A percentile compares a stretch with the other conserved stretches of the same genome.
These are phyloP conservation scores for Macrophya alboannulata DNA, from an alignment of 2,888 invertebrate genomes.

Conservation along the genomic window DNA sequence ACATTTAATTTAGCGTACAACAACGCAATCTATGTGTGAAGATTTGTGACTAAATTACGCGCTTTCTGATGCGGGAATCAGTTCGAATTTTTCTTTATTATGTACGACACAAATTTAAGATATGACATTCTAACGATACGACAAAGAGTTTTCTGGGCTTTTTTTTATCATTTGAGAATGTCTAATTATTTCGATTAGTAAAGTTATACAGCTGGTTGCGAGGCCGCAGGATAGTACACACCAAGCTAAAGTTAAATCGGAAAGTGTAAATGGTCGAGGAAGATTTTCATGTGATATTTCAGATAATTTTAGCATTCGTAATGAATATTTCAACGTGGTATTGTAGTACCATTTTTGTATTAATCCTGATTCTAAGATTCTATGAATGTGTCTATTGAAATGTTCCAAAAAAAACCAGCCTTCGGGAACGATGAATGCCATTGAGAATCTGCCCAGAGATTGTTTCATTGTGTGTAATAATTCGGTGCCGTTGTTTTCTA, in stretches of 20 bases:
- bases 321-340: neutral
- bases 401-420: conserved; percentile 13
- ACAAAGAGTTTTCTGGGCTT: neutral
- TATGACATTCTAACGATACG: neutral
- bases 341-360: conserved; percentile 23
- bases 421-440: conserved; percentile 13
- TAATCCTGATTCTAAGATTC: conserved; percentile 14
- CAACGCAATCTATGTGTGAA: neutral
- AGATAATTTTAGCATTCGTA: neutral
- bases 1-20: neutral
- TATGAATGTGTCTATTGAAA: neutral
- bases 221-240: neutral
- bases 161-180: neutral
- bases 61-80: conserved; percentile 15
- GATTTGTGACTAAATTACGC: neutral
- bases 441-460: conserved; percentile 16
- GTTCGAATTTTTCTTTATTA: neutral
- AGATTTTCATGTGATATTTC: neutral
- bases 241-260: conserved; percentile 28
- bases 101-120: neutral
- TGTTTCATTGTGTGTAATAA: neutral
- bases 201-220: neutral
- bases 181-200: neutral
- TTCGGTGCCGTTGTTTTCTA: conserved; percentile 9
- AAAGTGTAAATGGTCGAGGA: conserved; percentile 14